Evolutionary conservation across 1,140 invertebrate species (phyloP), one percentile per base, ranked within the genome.

Genomic region (Apis cerana): DNA sequence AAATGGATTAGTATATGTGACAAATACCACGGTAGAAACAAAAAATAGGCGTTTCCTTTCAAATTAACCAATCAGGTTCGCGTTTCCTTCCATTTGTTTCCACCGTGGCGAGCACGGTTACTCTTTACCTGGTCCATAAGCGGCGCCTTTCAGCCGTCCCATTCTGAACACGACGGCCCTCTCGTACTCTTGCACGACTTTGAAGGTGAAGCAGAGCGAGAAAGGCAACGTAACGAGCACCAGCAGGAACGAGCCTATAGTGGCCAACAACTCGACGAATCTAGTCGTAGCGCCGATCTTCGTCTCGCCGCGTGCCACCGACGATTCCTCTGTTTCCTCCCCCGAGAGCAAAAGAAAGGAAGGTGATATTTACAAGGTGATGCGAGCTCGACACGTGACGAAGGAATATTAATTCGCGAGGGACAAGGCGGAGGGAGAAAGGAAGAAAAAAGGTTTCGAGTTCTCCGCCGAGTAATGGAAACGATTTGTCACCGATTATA

Each of bases 121-220:
- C n/a, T n/a, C n/a, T n/a, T 72, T 96, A 27, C 97, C 97, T 65
- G 97, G 97, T 33, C 97, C 97, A 90, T 95, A 95, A 17, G 97
- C 96, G 8, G 96, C 97, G 58, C 97, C 97, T 76, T 96, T 93
- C 21, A 97, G 90, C 84, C 96, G 94, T 54, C 97, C 97, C 83
- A 97, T 94, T 23, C 97, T 94, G 89, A 98, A 96, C 84, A 97
- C 96, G 7, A 97, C 96, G 2, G 97, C 97, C 89, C 97, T 94
- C 92, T 97, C 97, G 89, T 97, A 97, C 91, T 97, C 96, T 90
- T 97, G 96, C 2, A 97, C 96, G 48, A 97, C 96, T 95, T 98
- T 98, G 92, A 98, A 97, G 92, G 97, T 97, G 93, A 97, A 96
- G 93, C 97, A 98, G 27, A 98, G 93, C 27, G 97, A 98, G 89